These are phyloP conservation scores for Holacanthella duospinosa DNA, from an alignment of 2,888 invertebrate species.

Conservation along the genomic window DNA sequence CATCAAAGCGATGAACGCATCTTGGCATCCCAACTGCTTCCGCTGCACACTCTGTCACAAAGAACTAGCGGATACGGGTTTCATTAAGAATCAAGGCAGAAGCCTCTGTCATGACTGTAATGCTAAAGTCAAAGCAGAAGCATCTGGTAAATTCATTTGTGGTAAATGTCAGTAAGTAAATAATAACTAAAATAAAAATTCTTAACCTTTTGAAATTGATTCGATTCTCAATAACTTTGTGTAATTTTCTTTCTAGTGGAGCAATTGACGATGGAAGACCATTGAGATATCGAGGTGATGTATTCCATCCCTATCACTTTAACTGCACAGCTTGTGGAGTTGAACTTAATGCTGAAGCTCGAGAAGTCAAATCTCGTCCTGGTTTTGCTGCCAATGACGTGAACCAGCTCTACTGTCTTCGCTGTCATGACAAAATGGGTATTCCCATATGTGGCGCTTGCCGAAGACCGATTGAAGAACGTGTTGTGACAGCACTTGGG, in stretches of 20 bases:
- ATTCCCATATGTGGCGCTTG: conserved; percentile 99
- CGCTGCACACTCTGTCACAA: conserved; percentile 85
- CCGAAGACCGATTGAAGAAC: conserved; percentile 94
- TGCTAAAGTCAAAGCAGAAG: conserved; percentile 87
- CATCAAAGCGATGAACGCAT: conserved; percentile 97
- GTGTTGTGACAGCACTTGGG: conserved; percentile 94
- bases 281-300: conserved; percentile 83
- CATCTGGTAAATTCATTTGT: conserved; percentile 91
- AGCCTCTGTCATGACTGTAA: conserved; percentile 92
- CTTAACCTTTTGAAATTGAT: not conserved
- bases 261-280: conserved; percentile 74
- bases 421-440: conserved; percentile 99
- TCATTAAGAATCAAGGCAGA: conserved; percentile 79
- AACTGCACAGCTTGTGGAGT: conserved; percentile 85
- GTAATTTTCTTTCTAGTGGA: conserved; percentile 51
- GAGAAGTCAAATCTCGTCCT: conserved; percentile 85
- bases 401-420: conserved; percentile 92
- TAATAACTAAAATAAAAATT: conserved; percentile 1
- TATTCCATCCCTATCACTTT: conserved; percentile 98
- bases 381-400: conserved; percentile 83
- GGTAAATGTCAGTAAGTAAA: conserved; percentile 90
- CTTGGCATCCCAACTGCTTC: conserved; percentile 98
- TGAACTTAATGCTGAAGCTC: conserved; percentile 88
- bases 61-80: conserved; percentile 91
- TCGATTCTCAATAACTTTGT: conserved; percentile 7